A percentile compares a stretch with the other conserved stretches of the same genome.
phyloP scores from a whole-genome alignment of 2,888 invertebrate genomes.

The Cantharis lateralis region DNA sequence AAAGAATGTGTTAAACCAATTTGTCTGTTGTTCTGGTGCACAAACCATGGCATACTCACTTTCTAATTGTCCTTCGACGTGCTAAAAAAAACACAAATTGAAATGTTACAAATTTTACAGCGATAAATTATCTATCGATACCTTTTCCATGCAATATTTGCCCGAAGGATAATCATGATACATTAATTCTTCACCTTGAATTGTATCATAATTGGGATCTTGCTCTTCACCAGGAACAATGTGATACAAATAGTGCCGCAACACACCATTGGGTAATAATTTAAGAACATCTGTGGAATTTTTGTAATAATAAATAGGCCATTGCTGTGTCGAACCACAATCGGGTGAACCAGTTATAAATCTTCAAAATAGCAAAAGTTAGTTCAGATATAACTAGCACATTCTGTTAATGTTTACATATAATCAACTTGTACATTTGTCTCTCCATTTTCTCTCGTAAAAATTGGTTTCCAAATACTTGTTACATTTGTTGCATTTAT shows the following conservation, averaged over 20 bases:
- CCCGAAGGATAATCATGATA: constrained; percentile 75
- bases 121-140: constrained; percentile 44
- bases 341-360: constrained; percentile 69
- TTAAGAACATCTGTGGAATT: constrained; percentile 66
- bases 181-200: constrained; percentile 58
- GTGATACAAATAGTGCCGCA: constrained; percentile 74
- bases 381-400: not conserved
- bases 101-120: not conserved
- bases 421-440: constrained; percentile 61
- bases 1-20: constrained; percentile 76
- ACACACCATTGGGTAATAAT: constrained; percentile 70
- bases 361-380: constrained; percentile 47
- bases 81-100: constrained; percentile 50
- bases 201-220: constrained; percentile 49
- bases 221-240: constrained; percentile 55
- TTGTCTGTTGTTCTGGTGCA: constrained; percentile 69
- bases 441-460: constrained; percentile 67
- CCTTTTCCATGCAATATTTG: constrained; percentile 84
- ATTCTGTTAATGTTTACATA: constrained; percentile 40
- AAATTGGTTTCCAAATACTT: constrained; percentile 65
- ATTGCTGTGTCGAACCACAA: constrained; percentile 71
- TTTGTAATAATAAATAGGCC: constrained; percentile 68
- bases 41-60: constrained; percentile 76
- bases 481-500: constrained; percentile 64
- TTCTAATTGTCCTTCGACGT: constrained; percentile 60